Conservation (phyloP, 2,888 invertebrate species). For the Meandrusa payeni region DNA sequence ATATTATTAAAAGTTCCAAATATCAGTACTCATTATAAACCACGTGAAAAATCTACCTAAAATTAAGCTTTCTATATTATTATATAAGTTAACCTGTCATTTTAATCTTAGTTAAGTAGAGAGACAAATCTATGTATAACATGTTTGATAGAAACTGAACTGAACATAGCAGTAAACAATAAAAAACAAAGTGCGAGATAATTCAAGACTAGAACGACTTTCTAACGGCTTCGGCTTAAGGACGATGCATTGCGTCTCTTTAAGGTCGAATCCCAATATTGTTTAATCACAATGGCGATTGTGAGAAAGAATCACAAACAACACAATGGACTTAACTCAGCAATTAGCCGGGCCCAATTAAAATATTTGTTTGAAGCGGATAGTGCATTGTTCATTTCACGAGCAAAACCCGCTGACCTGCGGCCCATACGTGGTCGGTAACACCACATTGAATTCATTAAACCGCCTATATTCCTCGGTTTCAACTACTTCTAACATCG, state of each 20-base stretch:
- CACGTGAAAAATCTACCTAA: no score
- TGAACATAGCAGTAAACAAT: no score
- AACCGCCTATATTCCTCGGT: no score
- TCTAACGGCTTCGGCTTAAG: slow-evolving; percentile 41
- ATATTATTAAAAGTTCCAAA: no score
- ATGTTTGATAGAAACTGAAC: no score
- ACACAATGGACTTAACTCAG: slow-evolving; percentile 66
- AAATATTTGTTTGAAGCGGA: slow-evolving; percentile 57
- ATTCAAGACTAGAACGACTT: slow-evolving; percentile 33
- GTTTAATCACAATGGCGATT: slow-evolving; percentile 74
- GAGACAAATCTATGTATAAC: no score
- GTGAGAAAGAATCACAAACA: slow-evolving; percentile 66
- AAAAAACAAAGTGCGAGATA: not conserved
- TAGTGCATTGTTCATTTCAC: slow-evolving; percentile 47
- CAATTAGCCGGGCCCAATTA: slow-evolving; percentile 74
- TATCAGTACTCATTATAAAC: no score
- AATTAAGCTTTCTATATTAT: no score
- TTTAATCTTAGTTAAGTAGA: no score
- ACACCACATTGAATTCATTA: slow-evolving; percentile 5
- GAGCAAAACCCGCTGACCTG: slow-evolving; percentile 46
- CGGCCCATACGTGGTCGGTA: slow-evolving; percentile 20
- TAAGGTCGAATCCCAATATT: slow-evolving; percentile 78
- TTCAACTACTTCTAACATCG: no score
- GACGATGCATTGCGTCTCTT: slow-evolving; percentile 57
- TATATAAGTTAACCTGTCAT: no score